Evolutionary conservation across 2,888 invertebrate species (phyloP).

Genomic region (Athalia rosae): DNA sequence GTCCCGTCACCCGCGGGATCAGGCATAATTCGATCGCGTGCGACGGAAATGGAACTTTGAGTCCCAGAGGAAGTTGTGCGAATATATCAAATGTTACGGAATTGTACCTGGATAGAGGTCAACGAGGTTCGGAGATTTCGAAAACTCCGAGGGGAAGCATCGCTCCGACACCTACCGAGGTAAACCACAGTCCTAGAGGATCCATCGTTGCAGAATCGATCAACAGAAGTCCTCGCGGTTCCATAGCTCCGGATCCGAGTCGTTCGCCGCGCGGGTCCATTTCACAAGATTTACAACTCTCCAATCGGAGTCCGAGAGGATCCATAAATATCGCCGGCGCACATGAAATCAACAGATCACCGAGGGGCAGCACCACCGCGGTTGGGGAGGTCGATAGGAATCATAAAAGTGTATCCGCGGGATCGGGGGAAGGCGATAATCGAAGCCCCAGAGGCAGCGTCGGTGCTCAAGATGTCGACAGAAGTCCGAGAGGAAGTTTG

Average conservation of each 20-base stretch:
- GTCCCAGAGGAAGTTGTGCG: conserved; percentile 76
- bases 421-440: conserved; percentile 54
- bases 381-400: conserved; percentile 73
- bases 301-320: conserved; percentile 75
- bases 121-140: conserved; percentile 77
- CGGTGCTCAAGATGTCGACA: conserved; percentile 73
- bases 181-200: conserved; percentile 78
- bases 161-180: conserved; percentile 52
- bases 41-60: conserved; percentile 70
- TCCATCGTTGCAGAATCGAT: conserved; percentile 74
- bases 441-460: conserved; percentile 78
- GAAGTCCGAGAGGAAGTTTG: conserved; percentile 72
- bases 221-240: conserved; percentile 74
- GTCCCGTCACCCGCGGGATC: conserved; percentile 66
- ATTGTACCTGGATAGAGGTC: conserved; percentile 72
- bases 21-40: conserved; percentile 79
- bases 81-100: conserved; percentile 75
- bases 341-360: conserved; percentile 67
- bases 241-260: conserved; percentile 66
- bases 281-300: conserved; percentile 71
- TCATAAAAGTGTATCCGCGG: conserved; percentile 57
- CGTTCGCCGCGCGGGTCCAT: conserved; percentile 75
- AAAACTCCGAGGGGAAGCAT: conserved; percentile 76
- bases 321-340: conserved; percentile 74
- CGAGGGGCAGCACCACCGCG: conserved; percentile 73